A percentile compares a stretch with the other conserved stretches of the same genome.
Evolutionary conservation across 2,888 invertebrate genomes (phyloP).

Genomic region (Gymnoscelis rufifasciata): DNA sequence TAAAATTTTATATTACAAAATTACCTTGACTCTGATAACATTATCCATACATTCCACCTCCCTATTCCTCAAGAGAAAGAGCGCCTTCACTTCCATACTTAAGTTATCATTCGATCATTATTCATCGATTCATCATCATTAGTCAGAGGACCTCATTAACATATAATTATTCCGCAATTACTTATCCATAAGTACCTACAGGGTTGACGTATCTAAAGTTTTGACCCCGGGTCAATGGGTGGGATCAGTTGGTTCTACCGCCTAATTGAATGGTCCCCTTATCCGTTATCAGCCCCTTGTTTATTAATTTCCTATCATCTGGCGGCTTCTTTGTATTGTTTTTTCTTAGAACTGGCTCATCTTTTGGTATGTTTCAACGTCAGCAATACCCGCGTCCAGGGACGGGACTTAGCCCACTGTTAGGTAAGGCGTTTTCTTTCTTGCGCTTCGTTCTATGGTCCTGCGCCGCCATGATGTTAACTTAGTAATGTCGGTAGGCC

Average conservation of each 20-base stretch:
- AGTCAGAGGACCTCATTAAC: slow-evolving; percentile 23
- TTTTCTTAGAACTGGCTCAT: neutral
- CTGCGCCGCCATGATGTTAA: too few relatives aligned
- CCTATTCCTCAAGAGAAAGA: slow-evolving; percentile 28
- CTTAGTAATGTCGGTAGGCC: too few relatives aligned
- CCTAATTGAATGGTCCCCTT: slow-evolving; percentile 60
- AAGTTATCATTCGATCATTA: slow-evolving; percentile 10
- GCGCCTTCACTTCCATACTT: slow-evolving; percentile 5
- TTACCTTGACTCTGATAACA: too few relatives aligned
- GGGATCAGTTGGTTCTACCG: slow-evolving; percentile 51
- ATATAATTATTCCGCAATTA: slow-evolving; percentile 57
- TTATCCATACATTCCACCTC: neutral
- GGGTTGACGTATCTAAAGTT: slow-evolving; percentile 31
- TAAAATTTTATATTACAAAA: too few relatives aligned
- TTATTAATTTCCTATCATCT: slow-evolving; percentile 59
- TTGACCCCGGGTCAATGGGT: slow-evolving; percentile 48
- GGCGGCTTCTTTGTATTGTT: slow-evolving; percentile 42
- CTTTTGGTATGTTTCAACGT: too few relatives aligned
- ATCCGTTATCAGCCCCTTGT: slow-evolving; percentile 61
- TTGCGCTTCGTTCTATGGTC: too few relatives aligned
- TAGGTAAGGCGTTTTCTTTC: too few relatives aligned
- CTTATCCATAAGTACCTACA: slow-evolving; percentile 48
- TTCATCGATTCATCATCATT: slow-evolving; percentile 22
- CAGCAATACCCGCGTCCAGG: too few relatives aligned
- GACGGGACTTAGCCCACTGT: too few relatives aligned